phyloP scores from a whole-genome alignment of 2,888 invertebrate species.

The Amphimallon solstitiale region DNA sequence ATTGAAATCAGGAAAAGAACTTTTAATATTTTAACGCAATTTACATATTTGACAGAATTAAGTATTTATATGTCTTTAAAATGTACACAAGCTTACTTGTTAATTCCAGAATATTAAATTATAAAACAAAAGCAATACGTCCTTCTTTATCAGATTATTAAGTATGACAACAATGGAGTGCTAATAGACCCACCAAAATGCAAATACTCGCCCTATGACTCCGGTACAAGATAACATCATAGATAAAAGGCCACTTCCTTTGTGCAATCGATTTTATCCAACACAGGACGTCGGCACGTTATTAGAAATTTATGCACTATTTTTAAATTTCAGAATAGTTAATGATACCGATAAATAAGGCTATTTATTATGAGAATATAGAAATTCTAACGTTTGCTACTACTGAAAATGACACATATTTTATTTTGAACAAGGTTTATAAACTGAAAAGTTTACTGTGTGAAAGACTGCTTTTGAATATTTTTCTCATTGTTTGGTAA shows the following conservation, averaged over 20 bases:
- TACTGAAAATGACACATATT: conserved; percentile 17
- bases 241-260: conserved; percentile 25
- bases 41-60: too few relatives aligned
- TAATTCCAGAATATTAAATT: background rate
- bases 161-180: conserved; percentile 37
- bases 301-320: conserved; percentile 31
- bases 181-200: conserved; percentile 43
- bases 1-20: too few relatives aligned
- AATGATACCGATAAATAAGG: conserved; percentile 11
- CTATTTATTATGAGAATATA: conserved; percentile 21
- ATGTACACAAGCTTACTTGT: background rate
- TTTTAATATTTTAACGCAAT: too few relatives aligned
- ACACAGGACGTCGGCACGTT: conserved; percentile 20
- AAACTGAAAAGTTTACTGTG: conserved; percentile 19
- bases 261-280: conserved; percentile 24
- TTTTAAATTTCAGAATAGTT: conserved; percentile 16
- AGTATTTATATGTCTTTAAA: background rate
- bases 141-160: conserved; percentile 18
- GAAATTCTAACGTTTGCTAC: conserved; percentile 7
- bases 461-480: conserved; percentile 16
- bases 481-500: background rate
- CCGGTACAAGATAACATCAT: conserved; percentile 36
- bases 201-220: conserved; percentile 42
- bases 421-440: conserved; percentile 10
- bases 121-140: background rate